Percentiles rank a stretch among this genome's conserved stretches.
Evolutionary conservation across 2,797 vertebrate species (phyloP).

Genomic region (Limosa lapponica): DNA sequence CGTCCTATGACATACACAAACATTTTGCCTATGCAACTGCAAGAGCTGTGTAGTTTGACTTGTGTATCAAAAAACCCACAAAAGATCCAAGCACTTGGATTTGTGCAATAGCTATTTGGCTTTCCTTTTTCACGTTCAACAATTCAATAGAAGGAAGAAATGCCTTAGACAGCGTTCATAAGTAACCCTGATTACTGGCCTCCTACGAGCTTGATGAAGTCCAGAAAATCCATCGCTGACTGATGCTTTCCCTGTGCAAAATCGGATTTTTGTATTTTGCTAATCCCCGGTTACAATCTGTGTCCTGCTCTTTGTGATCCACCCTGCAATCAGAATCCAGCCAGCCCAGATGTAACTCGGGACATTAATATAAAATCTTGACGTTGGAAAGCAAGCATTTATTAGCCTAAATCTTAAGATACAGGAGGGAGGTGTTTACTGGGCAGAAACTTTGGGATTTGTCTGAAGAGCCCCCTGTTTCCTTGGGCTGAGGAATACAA

Average conservation of each 20-base stretch:
- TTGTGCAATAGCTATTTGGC: neutral
- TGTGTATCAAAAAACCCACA: neutral
- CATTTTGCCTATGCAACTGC: neutral
- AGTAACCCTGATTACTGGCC: conserved; percentile 66
- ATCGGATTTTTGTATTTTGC: conserved; percentile 92
- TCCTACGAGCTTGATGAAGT: conserved; percentile 84
- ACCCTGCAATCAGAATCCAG: conserved; percentile 77
- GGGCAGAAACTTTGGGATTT: conserved; percentile 43
- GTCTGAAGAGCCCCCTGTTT: neutral
- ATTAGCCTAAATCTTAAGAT: conserved; percentile 44
- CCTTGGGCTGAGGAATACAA: neutral
- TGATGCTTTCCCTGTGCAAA: conserved; percentile 89
- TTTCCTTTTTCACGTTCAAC: neutral
- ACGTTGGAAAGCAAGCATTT: conserved; percentile 18
- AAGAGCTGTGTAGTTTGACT: neutral
- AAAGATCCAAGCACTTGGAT: neutral
- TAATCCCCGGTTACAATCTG: conserved; percentile 96
- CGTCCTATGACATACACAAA: neutral
- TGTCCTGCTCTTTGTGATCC: conserved; percentile 84
- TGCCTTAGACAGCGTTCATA: conserved; percentile 3
- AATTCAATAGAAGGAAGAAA: conserved; percentile 43
- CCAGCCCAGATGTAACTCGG: conserved; percentile 68
- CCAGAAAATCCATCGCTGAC: conserved; percentile 88
- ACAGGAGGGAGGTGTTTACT: neutral
- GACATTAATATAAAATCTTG: conserved; percentile 46